Base-by-base conservation (phyloP, 2,888 invertebrate genomes). In the Leptogaster cylindrica region DNA sequence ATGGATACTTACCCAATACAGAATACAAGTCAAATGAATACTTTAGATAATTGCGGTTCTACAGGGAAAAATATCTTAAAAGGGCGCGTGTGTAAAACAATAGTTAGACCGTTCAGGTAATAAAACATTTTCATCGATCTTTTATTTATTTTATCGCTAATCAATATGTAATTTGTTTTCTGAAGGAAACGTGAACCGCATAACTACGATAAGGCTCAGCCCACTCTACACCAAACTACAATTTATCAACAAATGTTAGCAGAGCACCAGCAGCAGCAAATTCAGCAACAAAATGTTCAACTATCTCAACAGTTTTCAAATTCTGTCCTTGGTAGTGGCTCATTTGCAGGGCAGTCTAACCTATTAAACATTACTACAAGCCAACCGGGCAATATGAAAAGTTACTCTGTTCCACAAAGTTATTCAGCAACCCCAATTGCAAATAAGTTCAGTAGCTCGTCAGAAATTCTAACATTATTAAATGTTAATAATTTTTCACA, bases 181-280 rank as follows among this genome's bases (percentile, higher is more conserved):
- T 66, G 12, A 8, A 75, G 73, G 65, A 76, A 78, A 27, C 77
- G 81, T 4, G 81, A 81, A 72, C 80, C 80, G n/a, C 81, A 81
- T 67, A 82, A 82, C 68, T 81, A 81, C 66, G 82, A 81, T 70
- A 82, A 80, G 74, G 79, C 79, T 12, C 79, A 79, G 71, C 81
- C 82, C 16, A 81, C 81, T n/a, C 48, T 77, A 67, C 81, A 82
- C 68, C 81, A 81, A 75, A 82, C 82, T 1, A 77, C 74, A n/a
- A 75, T 82, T n/a, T 82, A 81, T 72, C 81, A 81, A 68, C 81
- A 81, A 74, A 78, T 81, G 77, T 67, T 82, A 61, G 80, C 80
- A 6, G 81, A 81, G 70, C 77, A 80, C 8, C 68, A 72, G 58
- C 74, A 76, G 65, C 76, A 78, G 23, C 77, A 76, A 68, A 76